Percentiles rank a stretch among this genome's conserved stretches.
phyloP scores from a whole-genome alignment of 2,888 invertebrate genomes.

The Dromius quadrimaculatus region DNA sequence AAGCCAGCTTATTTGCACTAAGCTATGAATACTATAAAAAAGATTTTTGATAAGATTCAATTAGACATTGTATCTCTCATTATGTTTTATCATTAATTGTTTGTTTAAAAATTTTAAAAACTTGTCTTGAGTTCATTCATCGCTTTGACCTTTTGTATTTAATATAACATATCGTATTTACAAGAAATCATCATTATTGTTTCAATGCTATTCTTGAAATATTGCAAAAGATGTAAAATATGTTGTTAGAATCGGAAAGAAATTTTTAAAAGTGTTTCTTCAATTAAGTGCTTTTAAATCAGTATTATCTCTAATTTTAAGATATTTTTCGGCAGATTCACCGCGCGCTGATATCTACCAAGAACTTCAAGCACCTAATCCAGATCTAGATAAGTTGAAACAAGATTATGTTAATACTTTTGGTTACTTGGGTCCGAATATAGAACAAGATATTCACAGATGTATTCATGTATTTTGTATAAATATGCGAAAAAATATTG shows the following conservation, averaged over 20 bases:
- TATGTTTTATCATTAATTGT: slow-evolving; percentile 13
- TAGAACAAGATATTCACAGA: slow-evolving; percentile 76
- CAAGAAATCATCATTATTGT: slow-evolving; percentile 1
- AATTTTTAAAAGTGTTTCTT: slow-evolving; percentile 28
- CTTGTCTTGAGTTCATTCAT: slow-evolving; percentile 27
- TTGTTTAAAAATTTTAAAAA: slow-evolving; percentile 2
- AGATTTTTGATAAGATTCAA: slow-evolving; percentile 15
- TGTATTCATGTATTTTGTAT: slow-evolving; percentile 77
- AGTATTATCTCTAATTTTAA: slow-evolving; percentile 45
- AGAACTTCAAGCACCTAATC: slow-evolving; percentile 66
- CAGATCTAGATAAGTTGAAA: slow-evolving; percentile 69
- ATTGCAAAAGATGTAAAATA: not conserved
- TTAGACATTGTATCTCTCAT: slow-evolving; percentile 7
- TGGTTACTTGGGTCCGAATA: slow-evolving; percentile 66
- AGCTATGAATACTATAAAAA: not conserved
- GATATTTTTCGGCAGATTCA: slow-evolving; percentile 60
- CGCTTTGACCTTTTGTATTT: slow-evolving; percentile 35
- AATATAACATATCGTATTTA: not conserved
- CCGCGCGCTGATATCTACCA: slow-evolving; percentile 64
- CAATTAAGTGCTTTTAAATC: slow-evolving; percentile 17
- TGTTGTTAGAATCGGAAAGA: not conserved
- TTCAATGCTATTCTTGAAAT: not conserved
- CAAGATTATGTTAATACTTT: slow-evolving; percentile 67
- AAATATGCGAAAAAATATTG: slow-evolving; percentile 73
- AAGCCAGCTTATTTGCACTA: too few relatives aligned